Evolutionary conservation across 2,797 vertebrate species (phyloP), one percentile per base, ranked within the genome.

Genomic region (Pogonophryne albipinna): DNA sequence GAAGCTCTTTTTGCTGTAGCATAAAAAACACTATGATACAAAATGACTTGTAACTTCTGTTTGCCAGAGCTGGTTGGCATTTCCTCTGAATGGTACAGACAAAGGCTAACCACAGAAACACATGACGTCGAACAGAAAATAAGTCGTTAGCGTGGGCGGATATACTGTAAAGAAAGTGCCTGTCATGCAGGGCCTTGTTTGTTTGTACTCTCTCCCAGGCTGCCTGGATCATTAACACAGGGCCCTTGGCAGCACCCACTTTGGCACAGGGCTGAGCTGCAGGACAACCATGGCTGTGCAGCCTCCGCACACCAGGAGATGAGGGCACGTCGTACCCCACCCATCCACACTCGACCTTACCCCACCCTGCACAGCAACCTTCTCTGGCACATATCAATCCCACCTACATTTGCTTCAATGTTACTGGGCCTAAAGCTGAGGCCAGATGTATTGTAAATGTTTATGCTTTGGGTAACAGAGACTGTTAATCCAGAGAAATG

Each of bases 201-300:
- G 83, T 87, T 90, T 88, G 83, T 82, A 57, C 72, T 84, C 73
- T 79, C 62, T 82, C 79, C 78, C 80, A 66, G 80, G 66, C 80
- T 85, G 86, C 70, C 80, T 80, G 71, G 78, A 76, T 89, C 87
- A 90, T 86, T 86, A 89, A 82, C 55, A 85, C 71, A 50, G 79
- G 74, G 74, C 68, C 69, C 63, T 86, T 88, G 85, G 86, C 85
- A 91, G 69, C 67, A 61, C 31, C 76, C 68, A 38, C 67, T 78
- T 73, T 74, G 63, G 80, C 79, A 86, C 64, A 53, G 55, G 10
- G 51, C 27, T 76, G 69, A 84, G 81, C 73, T 74, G 79, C 58
- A 82, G 63, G 84, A 77, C 15, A 69, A 76, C 53, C 65, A 72
- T 17, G 64, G 53, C 67, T 66, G 62, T 66, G 56, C 27, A 79